phyloP scores from a whole-genome alignment of 2,888 invertebrate species.

The Phyto melanocephala region DNA sequence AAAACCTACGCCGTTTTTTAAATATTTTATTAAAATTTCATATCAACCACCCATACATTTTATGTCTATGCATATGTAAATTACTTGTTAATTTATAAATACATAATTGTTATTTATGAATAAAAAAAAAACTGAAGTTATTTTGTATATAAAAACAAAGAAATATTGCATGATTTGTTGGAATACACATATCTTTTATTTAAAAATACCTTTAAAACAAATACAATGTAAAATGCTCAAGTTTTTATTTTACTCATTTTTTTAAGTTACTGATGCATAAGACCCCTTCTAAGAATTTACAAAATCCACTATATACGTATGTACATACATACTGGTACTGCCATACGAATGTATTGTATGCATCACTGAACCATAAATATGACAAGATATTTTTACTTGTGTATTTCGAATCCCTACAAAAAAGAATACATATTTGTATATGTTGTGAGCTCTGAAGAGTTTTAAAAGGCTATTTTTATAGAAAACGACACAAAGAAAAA shows the following conservation, averaged over 20 bases:
- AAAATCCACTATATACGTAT: conserved; percentile 11
- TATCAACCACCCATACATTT: conserved; percentile 1
- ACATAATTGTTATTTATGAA: not conserved
- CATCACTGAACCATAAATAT: conserved; percentile 59
- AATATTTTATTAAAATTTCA: not conserved
- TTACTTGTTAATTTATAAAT: not conserved
- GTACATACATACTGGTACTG: not conserved
- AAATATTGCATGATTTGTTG: not conserved
- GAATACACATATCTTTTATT: no score
- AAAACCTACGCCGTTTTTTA: conserved; percentile 25
- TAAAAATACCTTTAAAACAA: no score
- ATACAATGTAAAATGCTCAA: no score
- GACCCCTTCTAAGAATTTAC: conserved; percentile 74
- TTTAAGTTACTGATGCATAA: conserved; percentile 70
- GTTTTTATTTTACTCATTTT: not conserved
- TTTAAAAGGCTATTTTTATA: conserved; percentile 29
- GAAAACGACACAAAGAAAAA: not conserved
- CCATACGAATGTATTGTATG: not conserved
- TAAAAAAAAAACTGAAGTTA: not conserved
- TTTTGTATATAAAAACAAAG: not conserved
- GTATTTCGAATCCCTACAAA: conserved; percentile 47
- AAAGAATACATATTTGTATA: conserved; percentile 18
- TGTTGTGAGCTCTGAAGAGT: not conserved
- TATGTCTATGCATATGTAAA: not conserved
- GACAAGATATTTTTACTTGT: conserved; percentile 59